Percentiles rank a stretch among this genome's conserved stretches.
These are phyloP conservation scores for Malacoctenus gilli DNA, from an alignment of 2,797 vertebrate genomes.

Conservation along the genomic window DNA sequence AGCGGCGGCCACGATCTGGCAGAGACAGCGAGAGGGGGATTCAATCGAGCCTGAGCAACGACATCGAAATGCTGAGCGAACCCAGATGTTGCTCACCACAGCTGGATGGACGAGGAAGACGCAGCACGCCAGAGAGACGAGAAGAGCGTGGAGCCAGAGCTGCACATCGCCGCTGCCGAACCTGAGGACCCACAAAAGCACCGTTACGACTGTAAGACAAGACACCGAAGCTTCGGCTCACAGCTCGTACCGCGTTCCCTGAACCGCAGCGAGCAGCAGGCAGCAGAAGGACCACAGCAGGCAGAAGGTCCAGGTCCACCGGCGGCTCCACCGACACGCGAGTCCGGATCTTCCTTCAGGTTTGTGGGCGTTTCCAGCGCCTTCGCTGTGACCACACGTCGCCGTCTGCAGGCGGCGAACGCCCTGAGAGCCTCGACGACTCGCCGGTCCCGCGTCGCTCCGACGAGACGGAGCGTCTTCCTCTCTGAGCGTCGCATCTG, in stretches of 20 bases:
- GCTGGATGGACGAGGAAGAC: conserved; percentile 82
- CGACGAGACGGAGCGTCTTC: not conserved
- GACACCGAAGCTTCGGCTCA: not conserved
- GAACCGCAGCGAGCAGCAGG: conserved; percentile 63
- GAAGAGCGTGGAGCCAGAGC: conserved; percentile 81
- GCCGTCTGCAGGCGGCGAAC: too few species aligned
- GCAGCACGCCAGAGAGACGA: conserved; percentile 80
- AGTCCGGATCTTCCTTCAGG: not conserved
- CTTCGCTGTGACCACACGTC: too few species aligned
- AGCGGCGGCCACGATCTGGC: conserved; percentile 79
- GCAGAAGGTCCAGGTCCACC: conserved; percentile 77
- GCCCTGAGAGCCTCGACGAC: too few species aligned
- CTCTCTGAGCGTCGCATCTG: too few species aligned
- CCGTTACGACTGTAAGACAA: not conserved
- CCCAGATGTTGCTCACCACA: conserved; percentile 66
- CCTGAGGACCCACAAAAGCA: conserved; percentile 63
- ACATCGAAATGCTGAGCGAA: too few species aligned
- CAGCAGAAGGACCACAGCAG: conserved; percentile 63
- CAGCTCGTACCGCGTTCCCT: conserved; percentile 79
- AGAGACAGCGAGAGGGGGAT: not conserved
- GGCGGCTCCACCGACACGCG: conserved; percentile 56
- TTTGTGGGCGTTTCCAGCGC: too few species aligned
- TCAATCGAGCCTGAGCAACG: not conserved
- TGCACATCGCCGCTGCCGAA: conserved; percentile 75
- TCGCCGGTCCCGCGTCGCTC: too few species aligned